These are phyloP conservation scores for Anguilla japonica DNA, from an alignment of 2,113 vertebrate species.

Conservation along the genomic window DNA sequence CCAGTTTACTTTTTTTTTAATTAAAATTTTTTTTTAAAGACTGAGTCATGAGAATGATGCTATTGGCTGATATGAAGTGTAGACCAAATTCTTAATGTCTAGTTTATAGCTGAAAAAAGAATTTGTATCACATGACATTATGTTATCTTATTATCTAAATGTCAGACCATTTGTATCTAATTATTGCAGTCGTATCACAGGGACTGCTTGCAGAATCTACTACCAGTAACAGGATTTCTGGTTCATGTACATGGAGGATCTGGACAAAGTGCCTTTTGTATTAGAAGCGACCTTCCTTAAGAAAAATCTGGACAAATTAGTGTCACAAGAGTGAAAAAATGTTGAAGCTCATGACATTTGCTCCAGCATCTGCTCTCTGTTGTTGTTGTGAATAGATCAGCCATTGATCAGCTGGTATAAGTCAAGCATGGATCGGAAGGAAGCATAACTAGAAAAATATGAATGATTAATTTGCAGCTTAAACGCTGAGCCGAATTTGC, in stretches of 20 bases:
- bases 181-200: conserved; percentile 46
- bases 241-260: conserved; percentile 8
- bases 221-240: not conserved
- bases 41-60: not conserved
- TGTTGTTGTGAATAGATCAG: not conserved
- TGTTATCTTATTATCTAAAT: conserved; percentile 54
- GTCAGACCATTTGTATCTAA: conserved; percentile 48
- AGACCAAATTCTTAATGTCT: not conserved
- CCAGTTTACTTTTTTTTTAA: no score
- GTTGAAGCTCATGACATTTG: not conserved
- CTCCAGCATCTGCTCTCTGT: not conserved
- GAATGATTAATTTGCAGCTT: not conserved
- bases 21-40: not conserved
- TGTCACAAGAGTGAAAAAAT: conserved; percentile 58
- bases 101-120: not conserved
- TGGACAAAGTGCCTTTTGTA: conserved; percentile 57
- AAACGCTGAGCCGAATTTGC: not conserved
- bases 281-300: conserved; percentile 14
- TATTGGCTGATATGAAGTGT: conserved; percentile 3
- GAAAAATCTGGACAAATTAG: conserved; percentile 46
- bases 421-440: conserved; percentile 30
- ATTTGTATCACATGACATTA: conserved; percentile 31
- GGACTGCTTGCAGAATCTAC: conserved; percentile 13
- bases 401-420: no score
- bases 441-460: not conserved